Conservation (phyloP, 1,140 invertebrate species). For the Cyclina sinensis region DNA sequence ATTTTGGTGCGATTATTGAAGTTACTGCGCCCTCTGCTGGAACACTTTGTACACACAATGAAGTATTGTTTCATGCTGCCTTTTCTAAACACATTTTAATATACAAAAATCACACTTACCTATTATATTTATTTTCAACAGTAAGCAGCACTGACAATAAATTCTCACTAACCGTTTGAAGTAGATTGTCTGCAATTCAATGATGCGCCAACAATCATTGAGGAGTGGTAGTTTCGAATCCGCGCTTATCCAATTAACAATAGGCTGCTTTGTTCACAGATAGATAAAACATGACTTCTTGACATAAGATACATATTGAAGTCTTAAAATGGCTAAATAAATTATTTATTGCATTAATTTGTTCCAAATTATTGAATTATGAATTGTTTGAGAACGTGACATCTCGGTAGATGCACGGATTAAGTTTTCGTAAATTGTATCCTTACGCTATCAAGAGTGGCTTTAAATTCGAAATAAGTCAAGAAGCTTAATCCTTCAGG, state of each 20-base stretch:
- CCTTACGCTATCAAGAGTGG: constrained; percentile 5
- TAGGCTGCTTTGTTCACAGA: constrained; percentile 14
- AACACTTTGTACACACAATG: too few species aligned
- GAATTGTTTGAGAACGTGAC: constrained; percentile 36
- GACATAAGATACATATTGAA: constrained; percentile 1
- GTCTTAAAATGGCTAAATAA: neutral
- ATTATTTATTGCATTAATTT: constrained; percentile 50
- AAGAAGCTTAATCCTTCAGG: neutral
- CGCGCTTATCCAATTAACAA: constrained; percentile 38
- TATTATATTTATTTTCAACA: constrained; percentile 14
- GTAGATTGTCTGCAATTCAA: neutral
- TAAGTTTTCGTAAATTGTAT: constrained; percentile 14
- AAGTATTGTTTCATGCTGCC: too few species aligned
- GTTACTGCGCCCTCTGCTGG: too few species aligned
- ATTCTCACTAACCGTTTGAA: neutral
- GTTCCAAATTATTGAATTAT: constrained; percentile 56
- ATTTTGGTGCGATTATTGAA: too few species aligned
- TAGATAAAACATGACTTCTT: constrained; percentile 59
- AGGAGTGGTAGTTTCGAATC: neutral
- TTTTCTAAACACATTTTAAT: too few species aligned
- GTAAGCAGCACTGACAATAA: neutral
- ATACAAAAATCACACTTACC: neutral
- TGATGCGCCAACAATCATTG: neutral
- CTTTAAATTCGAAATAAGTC: constrained; percentile 25
- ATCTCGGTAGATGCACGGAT: neutral